phyloP scores from a whole-genome alignment of 1,140 invertebrate genomes.

The Hirudo medicinalis region DNA sequence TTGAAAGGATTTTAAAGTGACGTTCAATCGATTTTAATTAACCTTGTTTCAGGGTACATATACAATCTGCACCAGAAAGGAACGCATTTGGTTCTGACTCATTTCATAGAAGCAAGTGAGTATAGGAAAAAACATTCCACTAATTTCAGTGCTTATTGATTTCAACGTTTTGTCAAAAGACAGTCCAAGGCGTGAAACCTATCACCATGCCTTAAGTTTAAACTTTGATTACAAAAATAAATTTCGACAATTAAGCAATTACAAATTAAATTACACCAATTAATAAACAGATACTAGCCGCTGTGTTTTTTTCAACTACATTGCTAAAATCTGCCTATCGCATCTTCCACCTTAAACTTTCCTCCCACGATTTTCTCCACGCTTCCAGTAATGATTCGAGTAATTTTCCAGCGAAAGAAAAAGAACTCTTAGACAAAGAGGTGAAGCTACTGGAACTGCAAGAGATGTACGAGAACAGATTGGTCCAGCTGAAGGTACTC shows the following conservation, averaged over 20 bases:
- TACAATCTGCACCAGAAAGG: slow-evolving; percentile 22
- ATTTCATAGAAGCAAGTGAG: slow-evolving; percentile 22
- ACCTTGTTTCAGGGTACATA: slow-evolving; percentile 21
- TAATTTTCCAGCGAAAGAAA: slow-evolving; percentile 16
- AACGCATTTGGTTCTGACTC: slow-evolving; percentile 13
- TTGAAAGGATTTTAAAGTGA: neutral
- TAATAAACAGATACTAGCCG: no score
- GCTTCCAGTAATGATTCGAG: no score
- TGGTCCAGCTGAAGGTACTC: slow-evolving; percentile 19
- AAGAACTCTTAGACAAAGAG: slow-evolving; percentile 21
- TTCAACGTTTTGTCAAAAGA: neutral
- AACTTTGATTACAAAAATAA: no score
- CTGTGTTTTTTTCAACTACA: no score
- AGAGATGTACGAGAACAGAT: slow-evolving; percentile 20
- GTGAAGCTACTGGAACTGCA: slow-evolving; percentile 21
- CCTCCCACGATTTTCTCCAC: no score
- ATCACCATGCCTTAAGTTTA: no score
- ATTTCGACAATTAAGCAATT: no score
- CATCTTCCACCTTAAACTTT: no score
- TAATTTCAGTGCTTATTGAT: neutral
- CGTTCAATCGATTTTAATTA: no score
- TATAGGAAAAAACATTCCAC: neutral
- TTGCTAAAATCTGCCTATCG: no score
- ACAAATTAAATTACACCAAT: no score
- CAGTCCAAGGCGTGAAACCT: no score